Evolutionary conservation across 2,888 invertebrate genomes (phyloP).

Genomic region (Itoplectis maculator): DNA sequence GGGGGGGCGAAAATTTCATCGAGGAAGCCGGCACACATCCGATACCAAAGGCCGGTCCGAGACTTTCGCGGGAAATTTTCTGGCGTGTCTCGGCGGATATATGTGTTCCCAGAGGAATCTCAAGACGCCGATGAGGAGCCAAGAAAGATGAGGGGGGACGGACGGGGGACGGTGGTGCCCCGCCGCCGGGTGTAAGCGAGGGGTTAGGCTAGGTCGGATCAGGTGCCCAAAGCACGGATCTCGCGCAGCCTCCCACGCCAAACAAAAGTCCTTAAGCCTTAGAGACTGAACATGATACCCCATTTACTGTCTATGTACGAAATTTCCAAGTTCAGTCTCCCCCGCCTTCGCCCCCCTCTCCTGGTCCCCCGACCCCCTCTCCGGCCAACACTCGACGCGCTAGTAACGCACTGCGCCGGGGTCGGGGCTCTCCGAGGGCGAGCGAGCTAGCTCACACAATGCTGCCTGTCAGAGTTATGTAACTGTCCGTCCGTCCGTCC

Average conservation of each 20-base stretch:
- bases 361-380: no score
- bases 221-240: constrained; percentile 73
- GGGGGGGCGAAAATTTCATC: no score
- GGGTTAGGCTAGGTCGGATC: constrained; percentile 76
- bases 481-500: constrained; percentile 78
- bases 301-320: constrained; percentile 83
- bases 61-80: constrained; percentile 51
- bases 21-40: no score
- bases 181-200: constrained; percentile 43
- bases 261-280: constrained; percentile 84
- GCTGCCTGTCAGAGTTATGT: constrained; percentile 79
- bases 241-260: constrained; percentile 83
- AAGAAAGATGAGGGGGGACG: constrained; percentile 5
- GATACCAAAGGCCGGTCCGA: background rate
- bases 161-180: no score
- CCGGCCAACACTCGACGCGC: constrained; percentile 63
- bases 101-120: constrained; percentile 15
- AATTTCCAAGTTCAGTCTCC: constrained; percentile 80
- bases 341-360: constrained; percentile 39
- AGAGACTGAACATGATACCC: constrained; percentile 84
- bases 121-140: background rate
- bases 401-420: constrained; percentile 38
- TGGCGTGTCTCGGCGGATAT: constrained; percentile 13
- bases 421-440: constrained; percentile 43
- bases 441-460: constrained; percentile 75